phyloP scores from a whole-genome alignment of 2,797 vertebrate species.

The Pangasius djambal region DNA sequence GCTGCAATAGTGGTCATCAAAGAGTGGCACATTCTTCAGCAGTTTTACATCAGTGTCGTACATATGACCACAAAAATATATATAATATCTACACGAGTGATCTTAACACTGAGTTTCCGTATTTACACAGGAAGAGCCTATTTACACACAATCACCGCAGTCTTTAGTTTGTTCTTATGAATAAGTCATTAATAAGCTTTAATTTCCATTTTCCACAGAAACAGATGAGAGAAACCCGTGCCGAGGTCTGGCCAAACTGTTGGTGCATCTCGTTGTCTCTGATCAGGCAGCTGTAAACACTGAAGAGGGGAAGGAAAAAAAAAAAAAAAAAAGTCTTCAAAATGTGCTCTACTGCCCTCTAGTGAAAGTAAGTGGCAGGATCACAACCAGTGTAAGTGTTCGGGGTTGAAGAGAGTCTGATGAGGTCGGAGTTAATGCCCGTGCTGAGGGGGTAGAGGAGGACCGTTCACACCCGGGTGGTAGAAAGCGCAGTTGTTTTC shows the following conservation, averaged over 20 bases:
- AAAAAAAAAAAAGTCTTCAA: not conserved
- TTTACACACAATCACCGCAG: constrained; percentile 1
- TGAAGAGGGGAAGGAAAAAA: not conserved
- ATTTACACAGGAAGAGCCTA: constrained; percentile 35
- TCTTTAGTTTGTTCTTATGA: not conserved
- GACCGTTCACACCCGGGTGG: constrained; percentile 91
- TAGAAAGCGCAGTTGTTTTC: constrained; percentile 96
- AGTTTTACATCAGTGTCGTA: constrained; percentile 56
- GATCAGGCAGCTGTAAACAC: constrained; percentile 31
- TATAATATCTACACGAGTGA: constrained; percentile 49
- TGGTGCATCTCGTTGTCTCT: not conserved
- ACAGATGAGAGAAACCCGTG: not conserved
- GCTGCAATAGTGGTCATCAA: constrained; percentile 58
- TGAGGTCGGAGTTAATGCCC: constrained; percentile 63
- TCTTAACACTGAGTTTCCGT: constrained; percentile 30
- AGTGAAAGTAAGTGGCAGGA: constrained; percentile 32
- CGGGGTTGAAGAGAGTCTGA: not conserved
- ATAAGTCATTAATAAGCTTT: not conserved
- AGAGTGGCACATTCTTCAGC: constrained; percentile 58
- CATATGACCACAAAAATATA: constrained; percentile 60
- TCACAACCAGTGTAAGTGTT: constrained; percentile 18
- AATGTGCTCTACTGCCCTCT: constrained; percentile 42
- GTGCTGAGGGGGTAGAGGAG: constrained; percentile 80
- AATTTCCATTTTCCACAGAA: not conserved
- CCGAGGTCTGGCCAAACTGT: not conserved